These are phyloP conservation scores for Gavialis gangeticus DNA, from an alignment of 2,113 vertebrate genomes.

Conservation along the genomic window DNA sequence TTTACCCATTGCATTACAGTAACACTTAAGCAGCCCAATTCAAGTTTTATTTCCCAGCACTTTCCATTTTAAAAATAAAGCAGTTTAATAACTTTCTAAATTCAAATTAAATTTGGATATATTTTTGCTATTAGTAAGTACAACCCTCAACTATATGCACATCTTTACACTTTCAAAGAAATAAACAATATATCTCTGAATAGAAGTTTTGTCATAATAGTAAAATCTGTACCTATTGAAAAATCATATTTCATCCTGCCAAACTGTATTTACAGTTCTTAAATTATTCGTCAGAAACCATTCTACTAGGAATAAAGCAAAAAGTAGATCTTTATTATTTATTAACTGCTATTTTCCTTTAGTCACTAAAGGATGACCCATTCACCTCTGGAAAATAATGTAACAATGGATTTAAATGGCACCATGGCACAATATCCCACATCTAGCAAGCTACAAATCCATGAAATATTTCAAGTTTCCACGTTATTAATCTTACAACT, in stretches of 20 bases:
- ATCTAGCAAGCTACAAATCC: background rate
- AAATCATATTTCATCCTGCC: background rate
- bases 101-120: background rate
- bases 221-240: background rate
- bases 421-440: background rate
- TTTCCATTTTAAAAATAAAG: background rate
- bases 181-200: background rate
- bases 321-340: background rate
- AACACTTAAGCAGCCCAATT: background rate
- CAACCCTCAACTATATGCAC: background rate
- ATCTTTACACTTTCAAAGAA: background rate
- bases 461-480: fast-evolving
- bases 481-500: background rate
- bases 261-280: background rate
- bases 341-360: background rate
- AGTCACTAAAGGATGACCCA: background rate
- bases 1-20: background rate
- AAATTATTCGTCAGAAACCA: background rate
- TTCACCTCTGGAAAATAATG: background rate
- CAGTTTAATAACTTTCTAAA: background rate
- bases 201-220: fast-evolving
- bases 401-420: fast-evolving
- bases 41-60: background rate
- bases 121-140: background rate
- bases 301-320: background rate